Conservation (phyloP, 2,113 vertebrate genomes). For the Atherinomorus stipes region DNA sequence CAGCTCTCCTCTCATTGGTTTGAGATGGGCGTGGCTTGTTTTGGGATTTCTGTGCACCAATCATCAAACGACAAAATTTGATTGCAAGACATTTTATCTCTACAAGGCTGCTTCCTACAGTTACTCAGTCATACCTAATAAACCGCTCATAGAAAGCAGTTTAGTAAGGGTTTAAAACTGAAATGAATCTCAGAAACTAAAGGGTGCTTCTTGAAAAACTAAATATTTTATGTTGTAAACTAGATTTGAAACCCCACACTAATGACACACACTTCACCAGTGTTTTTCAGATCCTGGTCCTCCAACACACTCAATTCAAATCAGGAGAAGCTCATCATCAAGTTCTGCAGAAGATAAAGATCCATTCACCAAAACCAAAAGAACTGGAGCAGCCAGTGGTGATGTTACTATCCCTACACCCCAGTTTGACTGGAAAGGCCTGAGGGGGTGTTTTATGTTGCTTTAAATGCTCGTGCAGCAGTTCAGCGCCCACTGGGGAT, state of each 20-base stretch:
- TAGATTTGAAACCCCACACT: neutral
- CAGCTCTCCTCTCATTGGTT: neutral
- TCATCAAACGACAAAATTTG: neutral
- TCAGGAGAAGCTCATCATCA: neutral
- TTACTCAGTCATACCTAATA: neutral
- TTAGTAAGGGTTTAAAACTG: neutral
- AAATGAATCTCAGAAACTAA: neutral
- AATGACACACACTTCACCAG: neutral
- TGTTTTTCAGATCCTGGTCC: neutral
- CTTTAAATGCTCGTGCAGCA: conserved; percentile 28
- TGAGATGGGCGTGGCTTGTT: neutral
- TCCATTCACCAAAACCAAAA: too few species aligned
- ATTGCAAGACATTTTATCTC: neutral
- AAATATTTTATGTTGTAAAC: too few species aligned
- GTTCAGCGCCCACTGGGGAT: conserved; percentile 28
- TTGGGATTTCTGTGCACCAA: neutral
- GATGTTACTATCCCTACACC: too few species aligned
- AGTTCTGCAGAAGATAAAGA: too few species aligned
- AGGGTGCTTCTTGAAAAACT: neutral
- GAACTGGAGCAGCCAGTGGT: too few species aligned
- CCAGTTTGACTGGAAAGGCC: conserved; percentile 10
- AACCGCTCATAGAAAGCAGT: neutral
- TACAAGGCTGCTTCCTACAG: neutral
- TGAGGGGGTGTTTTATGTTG: conserved; percentile 4
- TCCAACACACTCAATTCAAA: neutral